phyloP scores from a whole-genome alignment of 2,888 invertebrate species.

The Agrenia bidenticulata region DNA sequence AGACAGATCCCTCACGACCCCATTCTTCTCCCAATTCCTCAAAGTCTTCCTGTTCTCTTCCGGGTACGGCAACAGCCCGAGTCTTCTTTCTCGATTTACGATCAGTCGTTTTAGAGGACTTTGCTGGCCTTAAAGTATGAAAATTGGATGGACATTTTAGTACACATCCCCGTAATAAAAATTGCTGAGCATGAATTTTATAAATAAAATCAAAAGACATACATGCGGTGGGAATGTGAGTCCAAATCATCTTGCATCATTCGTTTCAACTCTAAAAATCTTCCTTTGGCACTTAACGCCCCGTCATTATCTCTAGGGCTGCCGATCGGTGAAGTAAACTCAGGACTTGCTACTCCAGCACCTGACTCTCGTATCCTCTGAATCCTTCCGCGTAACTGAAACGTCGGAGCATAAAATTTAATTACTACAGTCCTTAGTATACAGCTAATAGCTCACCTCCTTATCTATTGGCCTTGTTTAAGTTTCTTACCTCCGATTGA shows the following conservation, averaged over 20 bases:
- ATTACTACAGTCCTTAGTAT: no score
- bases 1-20: background rate
- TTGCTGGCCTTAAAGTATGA: background rate
- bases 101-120: no score
- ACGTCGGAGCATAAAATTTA: no score
- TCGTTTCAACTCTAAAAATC: conserved; percentile 34
- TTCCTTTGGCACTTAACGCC: conserved; percentile 32
- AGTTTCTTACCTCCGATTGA: background rate
- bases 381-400: conserved; percentile 4
- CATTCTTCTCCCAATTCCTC: conserved; percentile 2
- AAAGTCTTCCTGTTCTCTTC: conserved; percentile 1
- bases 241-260: conserved; percentile 37
- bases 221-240: background rate
- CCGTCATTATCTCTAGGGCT: conserved; percentile 40
- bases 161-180: no score
- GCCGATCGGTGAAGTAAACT: conserved; percentile 38
- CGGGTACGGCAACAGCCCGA: background rate
- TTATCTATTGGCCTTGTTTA: no score
- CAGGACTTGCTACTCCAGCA: conserved; percentile 30
- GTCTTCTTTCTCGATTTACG: background rate
- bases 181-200: background rate
- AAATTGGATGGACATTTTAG: background rate
- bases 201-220: background rate
- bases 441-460: no score
- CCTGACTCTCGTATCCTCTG: conserved; percentile 15